A percentile compares a stretch with the other conserved stretches of the same genome.
Evolutionary conservation across 2,113 vertebrate species (phyloP).

Genomic region (Alaudala cheleensis): DNA sequence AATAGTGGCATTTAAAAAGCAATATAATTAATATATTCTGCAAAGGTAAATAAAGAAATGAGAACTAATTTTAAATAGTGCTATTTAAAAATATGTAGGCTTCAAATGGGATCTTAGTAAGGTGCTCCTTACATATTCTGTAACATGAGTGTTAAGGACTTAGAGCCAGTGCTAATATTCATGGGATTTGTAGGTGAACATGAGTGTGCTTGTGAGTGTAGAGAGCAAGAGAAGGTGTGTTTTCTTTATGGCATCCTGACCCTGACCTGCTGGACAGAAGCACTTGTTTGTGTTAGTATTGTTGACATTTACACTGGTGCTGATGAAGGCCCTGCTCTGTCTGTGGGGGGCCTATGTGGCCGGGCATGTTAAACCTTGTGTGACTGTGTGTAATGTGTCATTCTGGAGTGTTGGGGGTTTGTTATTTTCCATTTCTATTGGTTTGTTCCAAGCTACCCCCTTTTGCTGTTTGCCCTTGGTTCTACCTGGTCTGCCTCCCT

Average conservation of each 20-base stretch:
- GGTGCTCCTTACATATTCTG: background rate
- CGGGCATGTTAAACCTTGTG: rapidly evolving
- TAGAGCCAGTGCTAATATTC: background rate
- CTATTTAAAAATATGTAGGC: background rate
- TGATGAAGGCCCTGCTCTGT: background rate
- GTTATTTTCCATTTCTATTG: no score
- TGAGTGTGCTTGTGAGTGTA: background rate
- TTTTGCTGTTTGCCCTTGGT: no score
- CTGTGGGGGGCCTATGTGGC: background rate
- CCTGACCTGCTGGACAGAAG: background rate
- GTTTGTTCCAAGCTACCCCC: no score
- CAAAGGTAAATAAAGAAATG: background rate
- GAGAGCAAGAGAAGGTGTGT: no score
- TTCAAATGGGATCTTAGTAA: background rate
- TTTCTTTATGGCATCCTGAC: background rate
- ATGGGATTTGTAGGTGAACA: background rate
- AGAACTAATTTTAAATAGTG: background rate
- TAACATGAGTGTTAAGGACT: background rate
- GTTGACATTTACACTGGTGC: background rate
- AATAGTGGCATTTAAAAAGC: background rate
- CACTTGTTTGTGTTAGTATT: background rate
- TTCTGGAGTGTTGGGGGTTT: no score
- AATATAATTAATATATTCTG: background rate
- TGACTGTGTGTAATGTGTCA: rapidly evolving
- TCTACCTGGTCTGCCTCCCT: no score